phyloP scores from a whole-genome alignment of 2,888 invertebrate species.

The Yponomeuta cagnagella region DNA sequence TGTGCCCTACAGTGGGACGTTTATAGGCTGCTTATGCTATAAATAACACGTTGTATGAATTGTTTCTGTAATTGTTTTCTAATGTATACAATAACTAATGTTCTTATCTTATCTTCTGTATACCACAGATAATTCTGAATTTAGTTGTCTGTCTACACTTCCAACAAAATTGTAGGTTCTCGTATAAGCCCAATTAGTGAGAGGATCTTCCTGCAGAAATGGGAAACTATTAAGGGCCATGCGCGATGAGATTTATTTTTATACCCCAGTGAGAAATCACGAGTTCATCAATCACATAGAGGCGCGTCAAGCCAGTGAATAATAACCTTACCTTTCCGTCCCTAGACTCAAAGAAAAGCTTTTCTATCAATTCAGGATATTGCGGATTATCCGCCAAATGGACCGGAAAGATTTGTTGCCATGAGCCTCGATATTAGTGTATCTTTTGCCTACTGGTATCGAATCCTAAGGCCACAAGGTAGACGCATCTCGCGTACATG shows the following conservation, averaged over 20 bases:
- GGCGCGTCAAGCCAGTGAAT: neutral
- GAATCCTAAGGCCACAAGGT: neutral
- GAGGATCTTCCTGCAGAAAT: too few relatives aligned
- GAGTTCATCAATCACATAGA: conserved; percentile 20
- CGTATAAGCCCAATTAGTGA: too few relatives aligned
- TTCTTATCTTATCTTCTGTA: too few relatives aligned
- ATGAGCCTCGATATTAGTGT: neutral
- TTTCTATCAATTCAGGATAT: conserved; percentile 11
- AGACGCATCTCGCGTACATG: conserved; percentile 1
- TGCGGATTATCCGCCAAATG: conserved; percentile 8
- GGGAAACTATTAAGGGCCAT: too few relatives aligned
- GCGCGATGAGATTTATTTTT: neutral
- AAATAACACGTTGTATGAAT: too few relatives aligned
- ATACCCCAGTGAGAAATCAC: neutral
- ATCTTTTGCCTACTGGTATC: neutral
- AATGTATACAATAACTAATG: too few relatives aligned
- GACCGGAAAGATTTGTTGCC: conserved; percentile 1
- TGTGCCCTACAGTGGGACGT: too few relatives aligned
- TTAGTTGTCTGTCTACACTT: too few relatives aligned
- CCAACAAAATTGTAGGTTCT: too few relatives aligned
- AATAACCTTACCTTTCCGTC: neutral
- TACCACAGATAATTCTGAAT: too few relatives aligned
- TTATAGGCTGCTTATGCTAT: too few relatives aligned
- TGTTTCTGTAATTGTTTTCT: too few relatives aligned
- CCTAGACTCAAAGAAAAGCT: conserved; percentile 2